Base-by-base conservation (phyloP, 2,888 invertebrate species). In the Drosophila recens region DNA sequence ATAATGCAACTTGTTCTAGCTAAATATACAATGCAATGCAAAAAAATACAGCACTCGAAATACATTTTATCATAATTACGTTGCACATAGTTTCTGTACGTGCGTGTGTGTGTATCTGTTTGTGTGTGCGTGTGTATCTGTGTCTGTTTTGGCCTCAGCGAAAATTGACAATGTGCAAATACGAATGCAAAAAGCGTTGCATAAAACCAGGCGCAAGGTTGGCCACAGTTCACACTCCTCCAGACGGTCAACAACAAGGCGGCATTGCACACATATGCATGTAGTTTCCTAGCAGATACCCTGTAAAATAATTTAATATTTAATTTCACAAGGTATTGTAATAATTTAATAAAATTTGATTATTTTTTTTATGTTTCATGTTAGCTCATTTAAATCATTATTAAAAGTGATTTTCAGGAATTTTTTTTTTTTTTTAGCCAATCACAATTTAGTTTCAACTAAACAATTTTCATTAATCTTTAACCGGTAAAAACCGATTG, bases 171-270 rank as follows among this genome's bases (percentile, higher is more conserved):
- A 46, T 52, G 59, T 52, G 40, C 33, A 64, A 70, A 57, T 58
- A 58, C 64, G 51, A 40, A 42, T 23, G 15, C n/a, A 27, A 57
- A 75, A 84, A 71, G 54, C 69, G 74, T 84, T 87, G 85, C 83
- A 87, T 83, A 75, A 66, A 67, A 58, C 34, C 51, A 62, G 74
- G 82, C 79, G 79, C 80, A 57, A 64, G 77, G 69, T 63, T 67
- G 52, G 33, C 34, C 43, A 34, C 36, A 36, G 13, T 30, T 62
- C 45, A 34, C 61, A 52, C 43, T 52, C 33, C 17, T 11, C 4
- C 33, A 36, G 13, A 27, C 20, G 15, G 27, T n/a, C 23, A 33
- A 43, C 20, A 52, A 20, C 34, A 34, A 34, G 0, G 34, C 17
- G 17, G 17, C 17, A 20, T 10, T 20, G 13, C 23, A 6, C 30